These are phyloP conservation scores for Pedicia rivosa DNA, from an alignment of 2,888 invertebrate genomes.

Conservation along the genomic window DNA sequence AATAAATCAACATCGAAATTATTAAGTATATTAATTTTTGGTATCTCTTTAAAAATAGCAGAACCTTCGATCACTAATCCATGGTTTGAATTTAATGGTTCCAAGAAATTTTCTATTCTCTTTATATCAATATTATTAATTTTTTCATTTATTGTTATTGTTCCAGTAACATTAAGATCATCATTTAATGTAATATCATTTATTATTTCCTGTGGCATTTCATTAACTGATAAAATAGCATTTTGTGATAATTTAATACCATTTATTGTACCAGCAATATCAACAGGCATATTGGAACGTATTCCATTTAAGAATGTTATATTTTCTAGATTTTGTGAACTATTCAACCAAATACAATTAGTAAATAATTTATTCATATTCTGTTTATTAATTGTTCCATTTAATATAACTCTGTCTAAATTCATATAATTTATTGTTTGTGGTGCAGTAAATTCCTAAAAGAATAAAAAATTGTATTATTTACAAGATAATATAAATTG, in stretches of 20 bases:
- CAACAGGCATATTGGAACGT: background rate
- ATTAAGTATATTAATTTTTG: background rate
- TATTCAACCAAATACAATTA: slow-evolving; percentile 34
- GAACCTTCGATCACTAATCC: background rate
- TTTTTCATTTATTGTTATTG: slow-evolving; percentile 15
- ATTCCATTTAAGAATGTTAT: slow-evolving; percentile 24
- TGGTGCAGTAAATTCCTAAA: slow-evolving; percentile 18
- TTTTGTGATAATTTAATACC: slow-evolving; percentile 30
- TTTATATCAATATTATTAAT: slow-evolving; percentile 19
- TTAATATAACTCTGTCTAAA: slow-evolving; percentile 16
- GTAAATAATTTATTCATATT: slow-evolving; percentile 29
- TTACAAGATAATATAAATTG: background rate
- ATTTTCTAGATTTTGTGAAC: slow-evolving; percentile 29
- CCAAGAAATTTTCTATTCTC: slow-evolving; percentile 16
- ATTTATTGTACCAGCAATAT: slow-evolving; percentile 23
- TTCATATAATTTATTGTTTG: slow-evolving; percentile 18
- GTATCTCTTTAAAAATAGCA: background rate
- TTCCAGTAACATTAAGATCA: slow-evolving; percentile 13
- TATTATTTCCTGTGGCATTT: slow-evolving; percentile 10
- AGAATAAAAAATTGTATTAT: too few species aligned
- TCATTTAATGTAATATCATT: slow-evolving; percentile 11
- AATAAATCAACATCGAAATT: background rate
- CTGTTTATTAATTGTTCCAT: slow-evolving; percentile 30
- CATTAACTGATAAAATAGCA: slow-evolving; percentile 21
- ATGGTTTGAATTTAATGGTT: too few species aligned